These are phyloP conservation scores for Diadumene lineata DNA, from an alignment of 92 coral and sea anemone genomes.

Conservation along the genomic window DNA sequence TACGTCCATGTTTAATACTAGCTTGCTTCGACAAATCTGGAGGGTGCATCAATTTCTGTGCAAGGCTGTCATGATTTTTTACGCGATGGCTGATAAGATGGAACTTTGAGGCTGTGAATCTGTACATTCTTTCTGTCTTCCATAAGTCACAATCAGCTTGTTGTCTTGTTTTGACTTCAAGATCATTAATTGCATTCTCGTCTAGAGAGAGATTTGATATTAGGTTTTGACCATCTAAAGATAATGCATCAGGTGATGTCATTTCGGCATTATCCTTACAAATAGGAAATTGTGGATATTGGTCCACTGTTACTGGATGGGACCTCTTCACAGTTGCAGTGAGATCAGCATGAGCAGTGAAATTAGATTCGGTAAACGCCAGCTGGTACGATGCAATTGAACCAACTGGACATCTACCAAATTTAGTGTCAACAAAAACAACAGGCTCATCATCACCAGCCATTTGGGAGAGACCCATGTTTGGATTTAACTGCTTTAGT, in stretches of 20 bases:
- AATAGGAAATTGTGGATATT: conserved; percentile 8
- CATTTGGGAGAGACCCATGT: conserved; percentile 33
- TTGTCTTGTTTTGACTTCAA: conserved; percentile 37
- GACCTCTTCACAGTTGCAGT: conserved; percentile 38
- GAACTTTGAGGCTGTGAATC: conserved; percentile 59
- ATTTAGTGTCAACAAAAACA: conserved; percentile 25
- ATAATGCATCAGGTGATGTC: too few species aligned
- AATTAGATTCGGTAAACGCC: conserved; percentile 6
- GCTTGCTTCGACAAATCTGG: too few species aligned
- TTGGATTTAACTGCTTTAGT: conserved; percentile 16
- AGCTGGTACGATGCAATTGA: conserved; percentile 23
- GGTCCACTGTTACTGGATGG: background rate
- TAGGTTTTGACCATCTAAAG: too few species aligned
- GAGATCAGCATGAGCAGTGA: conserved; percentile 5
- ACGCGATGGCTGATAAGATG: conserved; percentile 38
- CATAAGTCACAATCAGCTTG: conserved; percentile 41
- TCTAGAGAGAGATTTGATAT: too few species aligned
- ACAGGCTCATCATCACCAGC: background rate
- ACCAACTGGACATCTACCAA: conserved; percentile 24
- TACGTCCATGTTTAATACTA: conserved; percentile 35
- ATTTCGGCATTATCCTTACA: too few species aligned
- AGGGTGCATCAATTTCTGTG: conserved; percentile 33
- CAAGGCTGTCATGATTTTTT: conserved; percentile 43
- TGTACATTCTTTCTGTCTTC: conserved; percentile 42
- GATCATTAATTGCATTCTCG: conserved; percentile 23